Base-by-base conservation (phyloP, 2,113 vertebrate genomes). In the Platichthys flesus region DNA sequence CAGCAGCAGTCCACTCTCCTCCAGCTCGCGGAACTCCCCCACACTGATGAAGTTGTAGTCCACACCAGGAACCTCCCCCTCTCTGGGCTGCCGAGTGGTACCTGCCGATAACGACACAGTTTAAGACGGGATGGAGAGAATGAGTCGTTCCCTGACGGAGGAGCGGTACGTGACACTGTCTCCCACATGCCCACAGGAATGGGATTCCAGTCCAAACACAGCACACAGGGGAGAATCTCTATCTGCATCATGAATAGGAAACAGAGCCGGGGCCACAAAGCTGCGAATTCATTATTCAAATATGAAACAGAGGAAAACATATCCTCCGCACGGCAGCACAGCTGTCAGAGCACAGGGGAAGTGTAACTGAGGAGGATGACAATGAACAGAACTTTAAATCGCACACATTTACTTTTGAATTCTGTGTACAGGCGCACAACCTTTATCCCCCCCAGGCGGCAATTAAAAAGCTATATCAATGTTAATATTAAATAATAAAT, bases 31-130 rank as follows among this genome's bases (percentile, higher is more conserved):
- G 70, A 99, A 99, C 77, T 99, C 97, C 47, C 94, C 97, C 82
- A 98, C 96, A 26, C 96, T 95, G 96, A 99, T 99, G 93, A 99
- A 99, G 84, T 99, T 99, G 90, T 99, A 99, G 92, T 99, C 98
- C 90, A 99, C 97, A 55, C 97, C 98, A 6, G 98, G 97, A 74
- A 99, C 97, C 74, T 99, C 98, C 60, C 97, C 97, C 85, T 99
- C 98, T 88, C 98, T 96, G 85, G 98, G 98, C 89, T 96, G 95
- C 87, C 98, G 95, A 24, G 98, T 99, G 82, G 98, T 99, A 90
- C 98, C 98, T 99, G 94, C 76, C 86, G 87, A 82, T 40, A 71
- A 69, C 6, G 40, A 91, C 62, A 82, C 59, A 72, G 47, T 72
- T 67, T 81, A 68, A 80, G 57, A 79, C 28, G 37, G 21, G 21